phyloP scores from a whole-genome alignment of 2,888 invertebrate species.

The Coecobrya sp. region DNA sequence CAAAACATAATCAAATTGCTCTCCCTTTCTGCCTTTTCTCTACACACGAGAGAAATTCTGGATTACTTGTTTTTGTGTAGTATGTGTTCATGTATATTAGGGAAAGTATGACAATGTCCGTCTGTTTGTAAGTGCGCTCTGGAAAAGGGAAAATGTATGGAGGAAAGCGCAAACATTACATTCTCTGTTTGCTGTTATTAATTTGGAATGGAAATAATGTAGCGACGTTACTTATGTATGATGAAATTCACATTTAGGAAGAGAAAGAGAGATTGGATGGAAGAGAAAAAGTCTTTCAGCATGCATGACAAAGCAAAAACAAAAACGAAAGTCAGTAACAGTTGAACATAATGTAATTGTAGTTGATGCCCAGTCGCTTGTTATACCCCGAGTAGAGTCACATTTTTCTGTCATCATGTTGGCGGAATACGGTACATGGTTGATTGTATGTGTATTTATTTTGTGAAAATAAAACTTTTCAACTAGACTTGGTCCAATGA shows the following conservation, averaged over 20 bases:
- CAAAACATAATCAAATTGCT: constrained; percentile 81
- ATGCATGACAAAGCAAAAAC: background rate
- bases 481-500: background rate
- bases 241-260: constrained; percentile 30
- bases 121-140: background rate
- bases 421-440: background rate
- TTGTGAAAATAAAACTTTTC: background rate
- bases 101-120: background rate
- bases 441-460: background rate
- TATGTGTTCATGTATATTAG: background rate
- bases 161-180: background rate
- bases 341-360: background rate
- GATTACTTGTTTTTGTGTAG: constrained; percentile 23
- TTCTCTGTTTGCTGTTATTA: constrained; percentile 19
- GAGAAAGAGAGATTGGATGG: background rate
- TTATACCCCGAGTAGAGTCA: background rate
- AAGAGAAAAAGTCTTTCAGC: background rate
- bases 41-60: background rate
- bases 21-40: constrained; percentile 19
- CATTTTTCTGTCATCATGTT: background rate
- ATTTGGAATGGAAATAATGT: constrained; percentile 45
- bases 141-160: background rate
- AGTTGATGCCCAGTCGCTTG: background rate
- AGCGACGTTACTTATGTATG: background rate
- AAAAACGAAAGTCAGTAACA: background rate